A percentile compares a stretch with the other conserved stretches of the same genome.
Conservation (phyloP, 2,113 vertebrate species). For the Bufo bufo region DNA sequence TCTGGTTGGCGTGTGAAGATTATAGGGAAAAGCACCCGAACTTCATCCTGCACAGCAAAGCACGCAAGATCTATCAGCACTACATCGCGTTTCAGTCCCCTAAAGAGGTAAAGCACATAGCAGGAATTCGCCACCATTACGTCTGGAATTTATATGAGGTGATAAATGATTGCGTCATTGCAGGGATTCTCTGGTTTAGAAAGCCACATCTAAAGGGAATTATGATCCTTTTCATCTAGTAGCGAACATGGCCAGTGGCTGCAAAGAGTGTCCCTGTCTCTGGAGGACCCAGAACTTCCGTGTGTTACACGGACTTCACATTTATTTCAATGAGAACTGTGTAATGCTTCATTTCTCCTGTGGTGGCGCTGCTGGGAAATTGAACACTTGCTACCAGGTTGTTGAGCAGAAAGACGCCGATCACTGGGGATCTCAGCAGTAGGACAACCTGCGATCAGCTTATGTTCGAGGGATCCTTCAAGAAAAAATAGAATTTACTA, state of each 20-base stretch:
- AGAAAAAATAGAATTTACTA: too few relatives aligned
- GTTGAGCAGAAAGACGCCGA: too few relatives aligned
- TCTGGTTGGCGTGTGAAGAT: constrained; percentile 97
- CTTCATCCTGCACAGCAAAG: constrained; percentile 95
- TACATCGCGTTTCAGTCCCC: constrained; percentile 97
- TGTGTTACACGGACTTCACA: neutral
- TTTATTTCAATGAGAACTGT: neutral
- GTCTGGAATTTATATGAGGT: neutral
- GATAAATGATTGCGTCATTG: neutral
- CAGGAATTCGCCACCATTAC: neutral
- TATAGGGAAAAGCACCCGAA: constrained; percentile 97
- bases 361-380: neutral
- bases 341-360: neutral
- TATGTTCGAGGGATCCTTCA: too few relatives aligned
- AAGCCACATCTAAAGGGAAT: neutral
- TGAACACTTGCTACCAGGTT: too few relatives aligned
- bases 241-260: neutral
- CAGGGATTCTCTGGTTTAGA: neutral
- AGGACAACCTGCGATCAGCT: too few relatives aligned
- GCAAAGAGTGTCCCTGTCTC: neutral
- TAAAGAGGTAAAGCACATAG: constrained; percentile 84
- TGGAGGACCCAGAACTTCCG: neutral
- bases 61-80: constrained; percentile 94
- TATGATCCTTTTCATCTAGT: neutral
- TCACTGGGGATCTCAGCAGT: too few relatives aligned